A percentile compares a stretch with the other conserved stretches of the same genome.
Conservation (phyloP, 2,888 invertebrate genomes). For the Chloroclysta siterata region DNA sequence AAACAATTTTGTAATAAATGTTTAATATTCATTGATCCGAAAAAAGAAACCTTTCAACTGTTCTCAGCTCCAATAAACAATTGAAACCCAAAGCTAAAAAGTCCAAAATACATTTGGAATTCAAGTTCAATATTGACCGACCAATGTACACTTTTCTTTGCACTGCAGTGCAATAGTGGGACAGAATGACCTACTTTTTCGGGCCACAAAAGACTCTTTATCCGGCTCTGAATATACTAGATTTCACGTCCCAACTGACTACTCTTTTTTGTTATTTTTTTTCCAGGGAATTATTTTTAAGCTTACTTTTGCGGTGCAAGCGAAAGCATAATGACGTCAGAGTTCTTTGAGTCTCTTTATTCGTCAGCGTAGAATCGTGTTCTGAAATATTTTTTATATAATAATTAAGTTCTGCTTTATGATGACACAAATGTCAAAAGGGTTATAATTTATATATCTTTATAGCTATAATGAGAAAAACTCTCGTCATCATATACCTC, state of each 20-base stretch:
- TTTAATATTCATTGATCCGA: neutral
- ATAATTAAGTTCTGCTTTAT: neutral
- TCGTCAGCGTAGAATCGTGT: neutral
- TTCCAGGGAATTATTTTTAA: conserved; percentile 37
- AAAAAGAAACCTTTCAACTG: neutral
- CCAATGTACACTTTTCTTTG: conserved; percentile 44
- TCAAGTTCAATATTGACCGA: conserved; percentile 26
- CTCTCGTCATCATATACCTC: too few species aligned
- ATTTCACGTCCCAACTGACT: conserved; percentile 54
- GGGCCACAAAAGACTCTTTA: conserved; percentile 69
- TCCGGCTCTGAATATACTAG: conserved; percentile 65
- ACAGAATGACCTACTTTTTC: conserved; percentile 72
- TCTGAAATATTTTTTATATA: neutral
- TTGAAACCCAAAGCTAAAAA: conserved; percentile 19
- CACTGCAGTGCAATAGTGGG: conserved; percentile 53
- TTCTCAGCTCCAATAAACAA: conserved; percentile 9
- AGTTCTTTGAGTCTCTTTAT: neutral
- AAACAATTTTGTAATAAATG: neutral
- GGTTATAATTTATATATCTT: too few species aligned
- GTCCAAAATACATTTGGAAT: conserved; percentile 24
- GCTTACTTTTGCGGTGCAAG: conserved; percentile 10
- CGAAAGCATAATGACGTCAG: conserved; percentile 9
- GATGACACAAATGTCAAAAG: too few species aligned
- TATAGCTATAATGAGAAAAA: too few species aligned
- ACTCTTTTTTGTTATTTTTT: conserved; percentile 44